Evolutionary conservation across 2,797 vertebrate genomes (phyloP), one percentile per base, ranked within the genome.

Genomic region (Xiphorhynchus erythropygius): DNA sequence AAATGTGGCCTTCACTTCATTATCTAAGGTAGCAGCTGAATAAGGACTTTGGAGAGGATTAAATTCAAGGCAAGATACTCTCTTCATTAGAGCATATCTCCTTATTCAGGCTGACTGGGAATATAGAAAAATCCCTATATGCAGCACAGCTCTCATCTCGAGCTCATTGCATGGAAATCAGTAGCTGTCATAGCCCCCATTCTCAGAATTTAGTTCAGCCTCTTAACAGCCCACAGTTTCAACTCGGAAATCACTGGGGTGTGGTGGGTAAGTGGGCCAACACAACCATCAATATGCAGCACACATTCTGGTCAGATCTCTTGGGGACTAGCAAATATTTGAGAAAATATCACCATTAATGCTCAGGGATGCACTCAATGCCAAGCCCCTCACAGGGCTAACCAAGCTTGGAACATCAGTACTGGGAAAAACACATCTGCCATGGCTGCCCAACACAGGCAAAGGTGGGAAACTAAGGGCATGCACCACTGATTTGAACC

Each of bases 11-110:
- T 91, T 87, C 59, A 52, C 84, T 91, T 94, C 88, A 95, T 97
- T 97, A 96, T 81, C 81, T 87, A 69, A 94, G 89, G 73, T 84
- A 78, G 85, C 86, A 86, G 74, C 80, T 94, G 90, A 97, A 92
- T 86, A 95, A 95, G 84, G 85, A 84, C 81, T 95, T 89, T 35
- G 42, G 74, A 84, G 46, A 94, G 88, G 90, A 95, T 95, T 95
- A 97, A 94, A 93, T 91, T 82, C 86, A 94, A 94, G 49, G 70
- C 53, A 94, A 91, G 91, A 90, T 53, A 90, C 33, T 82, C 65
- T 87, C 71, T 74, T 94, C 80, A 96, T 93, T 92, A 95, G 39
- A 87, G 60, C 23, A 3, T n/a, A 90, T 90, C 59, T 90, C 63
- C 85, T 89, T 90, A 87, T 82, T 95, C 39, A 63, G 63, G 78